These are phyloP conservation scores for Orthosia gothica DNA, from an alignment of 2,888 invertebrate species.

Conservation along the genomic window DNA sequence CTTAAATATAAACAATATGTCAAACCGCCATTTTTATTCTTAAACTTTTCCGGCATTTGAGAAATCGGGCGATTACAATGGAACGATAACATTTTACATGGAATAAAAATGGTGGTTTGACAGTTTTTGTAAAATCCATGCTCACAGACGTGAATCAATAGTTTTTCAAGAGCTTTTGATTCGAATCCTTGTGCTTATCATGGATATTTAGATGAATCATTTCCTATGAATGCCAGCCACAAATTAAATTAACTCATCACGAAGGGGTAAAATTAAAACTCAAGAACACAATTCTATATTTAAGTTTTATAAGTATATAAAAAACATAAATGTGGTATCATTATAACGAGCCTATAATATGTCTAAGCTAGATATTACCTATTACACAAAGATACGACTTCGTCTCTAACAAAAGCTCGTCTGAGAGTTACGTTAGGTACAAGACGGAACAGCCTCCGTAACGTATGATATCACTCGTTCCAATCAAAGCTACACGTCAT, in stretches of 20 bases:
- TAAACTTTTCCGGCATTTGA: no score
- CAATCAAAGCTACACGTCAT: conserved; percentile 70
- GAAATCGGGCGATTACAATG: no score
- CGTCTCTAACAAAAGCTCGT: conserved; percentile 19
- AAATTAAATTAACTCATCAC: neutral
- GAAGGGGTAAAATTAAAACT: neutral
- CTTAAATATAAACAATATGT: no score
- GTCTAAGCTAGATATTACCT: neutral
- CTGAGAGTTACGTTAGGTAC: conserved; percentile 33
- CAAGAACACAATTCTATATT: conserved; percentile 4
- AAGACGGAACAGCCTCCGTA: conserved; percentile 53
- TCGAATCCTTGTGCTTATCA: neutral
- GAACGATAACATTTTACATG: no score
- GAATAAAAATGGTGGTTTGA: no score
- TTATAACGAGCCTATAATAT: neutral
- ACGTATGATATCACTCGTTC: conserved; percentile 74
- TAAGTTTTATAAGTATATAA: neutral
- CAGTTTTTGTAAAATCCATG: no score
- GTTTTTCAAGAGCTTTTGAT: neutral
- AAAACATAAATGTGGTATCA: neutral
- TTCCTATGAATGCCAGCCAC: conserved; percentile 2
- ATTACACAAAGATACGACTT: conserved; percentile 18
- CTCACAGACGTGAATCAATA: neutral
- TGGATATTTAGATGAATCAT: conserved; percentile 14
- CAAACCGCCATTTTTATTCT: no score